A percentile compares a stretch with the other conserved stretches of the same genome.
Evolutionary conservation across 2,888 invertebrate species (phyloP).

Genomic region (Drosophila longiperda): DNA sequence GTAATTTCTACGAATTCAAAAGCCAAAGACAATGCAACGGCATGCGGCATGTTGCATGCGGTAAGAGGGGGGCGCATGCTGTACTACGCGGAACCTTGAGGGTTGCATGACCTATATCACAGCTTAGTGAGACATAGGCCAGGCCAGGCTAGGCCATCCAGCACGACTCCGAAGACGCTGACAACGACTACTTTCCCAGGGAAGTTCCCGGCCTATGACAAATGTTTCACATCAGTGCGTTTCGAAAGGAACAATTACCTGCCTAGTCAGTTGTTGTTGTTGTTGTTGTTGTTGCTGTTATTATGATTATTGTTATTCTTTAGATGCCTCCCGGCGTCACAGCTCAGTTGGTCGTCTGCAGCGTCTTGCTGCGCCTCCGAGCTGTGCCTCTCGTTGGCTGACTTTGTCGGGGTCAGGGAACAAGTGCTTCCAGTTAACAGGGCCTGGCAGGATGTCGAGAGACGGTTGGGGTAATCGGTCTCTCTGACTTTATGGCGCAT

Average conservation of each 20-base stretch:
- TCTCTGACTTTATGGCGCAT: constrained; percentile 55
- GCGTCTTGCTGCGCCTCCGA: constrained; percentile 61
- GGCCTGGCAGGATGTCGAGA: constrained; percentile 64
- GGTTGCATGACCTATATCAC: constrained; percentile 81
- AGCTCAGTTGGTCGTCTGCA: constrained; percentile 71
- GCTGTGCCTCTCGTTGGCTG: constrained; percentile 15
- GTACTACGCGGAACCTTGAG: constrained; percentile 71
- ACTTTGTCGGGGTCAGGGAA: constrained; percentile 47
- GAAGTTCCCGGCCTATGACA: constrained; percentile 77
- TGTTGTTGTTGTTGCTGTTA: constrained; percentile 16
- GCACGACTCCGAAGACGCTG: constrained; percentile 33
- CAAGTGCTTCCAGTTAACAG: constrained; percentile 74
- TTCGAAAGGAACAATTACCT: constrained; percentile 76
- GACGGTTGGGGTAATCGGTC: constrained; percentile 28
- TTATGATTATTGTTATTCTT: constrained; percentile 33
- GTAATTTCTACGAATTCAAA: constrained; percentile 73
- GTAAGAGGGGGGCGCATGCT: constrained; percentile 22
- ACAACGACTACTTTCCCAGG: constrained; percentile 73
- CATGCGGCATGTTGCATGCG: constrained; percentile 32
- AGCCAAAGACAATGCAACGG: constrained; percentile 55
- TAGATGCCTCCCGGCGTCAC: constrained; percentile 66
- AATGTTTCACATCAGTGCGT: constrained; percentile 82
- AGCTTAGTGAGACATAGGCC: constrained; percentile 53
- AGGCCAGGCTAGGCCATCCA: constrained; percentile 14
- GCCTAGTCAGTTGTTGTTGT: constrained; percentile 45